A percentile compares a stretch with the other conserved stretches of the same genome.
phyloP scores from a whole-genome alignment of 2,113 vertebrate genomes.

The Dicentrarchus labrax region DNA sequence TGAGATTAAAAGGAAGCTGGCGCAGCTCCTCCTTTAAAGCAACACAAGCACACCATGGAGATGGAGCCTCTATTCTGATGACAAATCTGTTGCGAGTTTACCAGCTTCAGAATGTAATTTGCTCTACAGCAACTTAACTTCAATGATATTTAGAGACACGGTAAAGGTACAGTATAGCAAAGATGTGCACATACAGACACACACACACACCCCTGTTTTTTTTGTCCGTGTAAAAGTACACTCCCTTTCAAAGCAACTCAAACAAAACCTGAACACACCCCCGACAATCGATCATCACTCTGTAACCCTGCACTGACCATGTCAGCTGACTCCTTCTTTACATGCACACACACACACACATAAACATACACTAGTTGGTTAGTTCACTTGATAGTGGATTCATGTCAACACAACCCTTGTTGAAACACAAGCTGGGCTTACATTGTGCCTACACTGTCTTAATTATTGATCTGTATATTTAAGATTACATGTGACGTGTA shows the following conservation, averaged over 20 bases:
- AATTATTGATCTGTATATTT: neutral
- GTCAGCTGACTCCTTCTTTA: conserved; percentile 30
- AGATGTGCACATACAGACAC: neutral
- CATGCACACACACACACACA: neutral
- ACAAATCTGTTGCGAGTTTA: conserved; percentile 4
- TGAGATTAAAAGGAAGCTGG: conserved; percentile 22
- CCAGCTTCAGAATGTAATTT: conserved; percentile 2
- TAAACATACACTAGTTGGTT: neutral
- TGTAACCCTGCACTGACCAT: conserved; percentile 45
- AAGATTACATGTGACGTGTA: neutral
- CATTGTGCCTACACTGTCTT: neutral
- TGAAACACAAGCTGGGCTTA: conserved; percentile 25
- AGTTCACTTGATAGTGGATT: conserved; percentile 28
- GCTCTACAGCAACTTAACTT: neutral
- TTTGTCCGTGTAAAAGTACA: conserved; percentile 16
- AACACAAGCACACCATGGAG: neutral
- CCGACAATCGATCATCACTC: conserved; percentile 27
- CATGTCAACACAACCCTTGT: conserved; percentile 23
- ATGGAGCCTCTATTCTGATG: neutral
- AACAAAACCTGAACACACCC: conserved; percentile 29
- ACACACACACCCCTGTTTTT: neutral
- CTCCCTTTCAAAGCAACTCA: conserved; percentile 3
- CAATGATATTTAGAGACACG: neutral
- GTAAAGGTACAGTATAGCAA: neutral
- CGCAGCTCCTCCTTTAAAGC: neutral